A percentile compares a stretch with the other conserved stretches of the same genome.
phyloP scores from a whole-genome alignment of 2,797 vertebrate species.

The Pseudopleuronectes americanus region DNA sequence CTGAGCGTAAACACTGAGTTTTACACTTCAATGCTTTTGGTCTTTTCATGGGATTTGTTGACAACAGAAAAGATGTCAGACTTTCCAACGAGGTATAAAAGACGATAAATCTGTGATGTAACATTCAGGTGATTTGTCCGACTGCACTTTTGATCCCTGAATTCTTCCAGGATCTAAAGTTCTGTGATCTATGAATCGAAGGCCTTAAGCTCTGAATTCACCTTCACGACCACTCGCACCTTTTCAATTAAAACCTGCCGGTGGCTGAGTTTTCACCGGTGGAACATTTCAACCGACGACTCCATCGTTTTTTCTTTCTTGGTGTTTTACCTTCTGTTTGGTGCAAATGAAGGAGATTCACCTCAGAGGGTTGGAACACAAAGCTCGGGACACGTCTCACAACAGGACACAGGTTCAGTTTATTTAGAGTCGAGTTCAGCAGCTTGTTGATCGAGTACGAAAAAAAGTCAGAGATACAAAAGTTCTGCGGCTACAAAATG shows the following conservation, averaged over 20 bases:
- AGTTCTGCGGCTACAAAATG: constrained; percentile 40
- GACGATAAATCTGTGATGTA: background rate
- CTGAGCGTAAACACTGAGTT: too few relatives aligned
- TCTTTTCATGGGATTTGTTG: too few relatives aligned
- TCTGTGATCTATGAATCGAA: background rate
- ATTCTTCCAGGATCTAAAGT: background rate
- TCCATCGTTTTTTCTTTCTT: constrained; percentile 11
- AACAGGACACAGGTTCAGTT: constrained; percentile 23
- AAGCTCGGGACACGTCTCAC: background rate
- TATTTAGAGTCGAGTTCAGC: constrained; percentile 48
- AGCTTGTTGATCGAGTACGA: constrained; percentile 37
- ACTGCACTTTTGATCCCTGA: too few relatives aligned
- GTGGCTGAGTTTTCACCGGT: constrained; percentile 23
- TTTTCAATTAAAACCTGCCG: constrained; percentile 23
- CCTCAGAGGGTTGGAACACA: constrained; percentile 21
- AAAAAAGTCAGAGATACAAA: constrained; percentile 51
- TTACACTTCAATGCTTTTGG: too few relatives aligned
- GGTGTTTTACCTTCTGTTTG: constrained; percentile 75
- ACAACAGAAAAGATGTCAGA: too few relatives aligned
- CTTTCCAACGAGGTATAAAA: too few relatives aligned
- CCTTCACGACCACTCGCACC: constrained; percentile 31
- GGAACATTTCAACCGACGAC: constrained; percentile 36
- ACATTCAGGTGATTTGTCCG: constrained; percentile 23
- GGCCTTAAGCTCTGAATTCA: constrained; percentile 48
- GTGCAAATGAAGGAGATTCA: constrained; percentile 69